phyloP scores from a whole-genome alignment of 2,888 invertebrate species.

The Xestoiulus laeticollis region DNA sequence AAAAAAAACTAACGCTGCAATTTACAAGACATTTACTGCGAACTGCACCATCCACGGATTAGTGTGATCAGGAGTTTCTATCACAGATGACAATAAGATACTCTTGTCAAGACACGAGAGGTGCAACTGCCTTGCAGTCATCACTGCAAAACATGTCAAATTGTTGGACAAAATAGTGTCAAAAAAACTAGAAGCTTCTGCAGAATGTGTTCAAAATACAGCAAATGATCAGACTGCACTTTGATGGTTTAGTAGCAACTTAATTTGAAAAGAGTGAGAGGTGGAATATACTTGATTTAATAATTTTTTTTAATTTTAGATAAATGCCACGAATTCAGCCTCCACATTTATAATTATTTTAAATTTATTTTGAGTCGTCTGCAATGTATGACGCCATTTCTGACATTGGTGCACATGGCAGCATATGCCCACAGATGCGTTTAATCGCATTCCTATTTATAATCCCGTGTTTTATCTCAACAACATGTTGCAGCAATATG shows the following conservation, averaged over 20 bases:
- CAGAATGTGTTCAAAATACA: no score
- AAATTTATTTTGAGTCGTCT: no score
- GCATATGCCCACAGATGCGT: background rate
- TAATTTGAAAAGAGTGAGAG: no score
- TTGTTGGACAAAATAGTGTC: no score
- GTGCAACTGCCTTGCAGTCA: background rate
- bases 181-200: no score
- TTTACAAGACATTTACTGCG: background rate
- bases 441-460: background rate
- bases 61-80: background rate
- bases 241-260: no score
- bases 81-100: background rate
- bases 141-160: no score
- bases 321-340: no score
- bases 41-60: background rate
- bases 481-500: background rate
- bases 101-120: background rate
- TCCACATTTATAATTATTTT: no score
- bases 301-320: no score
- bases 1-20: background rate
- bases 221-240: no score
- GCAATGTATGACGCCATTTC: background rate
- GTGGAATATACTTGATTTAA: no score
- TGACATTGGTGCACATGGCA: background rate
- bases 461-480: background rate